Percentiles rank a stretch among this genome's conserved stretches.
These are phyloP conservation scores for Mactromeris polynyma DNA, from an alignment of 2,888 invertebrate species.

Conservation along the genomic window DNA sequence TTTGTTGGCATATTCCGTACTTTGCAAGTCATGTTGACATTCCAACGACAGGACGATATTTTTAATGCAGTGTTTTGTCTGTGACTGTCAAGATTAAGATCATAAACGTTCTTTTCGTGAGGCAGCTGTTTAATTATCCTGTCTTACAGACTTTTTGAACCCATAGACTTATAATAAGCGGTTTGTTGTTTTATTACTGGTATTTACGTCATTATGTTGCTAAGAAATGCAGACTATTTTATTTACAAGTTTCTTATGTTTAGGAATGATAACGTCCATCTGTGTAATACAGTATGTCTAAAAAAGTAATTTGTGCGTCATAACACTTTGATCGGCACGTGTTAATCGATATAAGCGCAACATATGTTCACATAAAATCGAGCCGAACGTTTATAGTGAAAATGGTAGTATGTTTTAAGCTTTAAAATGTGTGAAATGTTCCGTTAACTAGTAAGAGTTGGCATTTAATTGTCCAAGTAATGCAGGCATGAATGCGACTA, in stretches of 20 bases:
- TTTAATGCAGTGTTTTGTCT: too few relatives aligned
- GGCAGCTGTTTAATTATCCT: too few relatives aligned
- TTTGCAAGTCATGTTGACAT: too few relatives aligned
- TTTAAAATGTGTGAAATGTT: neutral
- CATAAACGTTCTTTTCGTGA: too few relatives aligned
- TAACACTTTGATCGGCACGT: neutral
- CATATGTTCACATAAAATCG: neutral
- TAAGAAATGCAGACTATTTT: slow-evolving; percentile 1
- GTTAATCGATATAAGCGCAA: neutral
- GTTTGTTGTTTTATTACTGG: neutral
- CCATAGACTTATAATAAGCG: too few relatives aligned
- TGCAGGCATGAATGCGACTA: too few relatives aligned
- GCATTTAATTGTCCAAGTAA: neutral
- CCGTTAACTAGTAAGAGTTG: neutral
- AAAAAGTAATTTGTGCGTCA: neutral
- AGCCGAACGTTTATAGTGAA: neutral
- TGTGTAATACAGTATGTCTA: neutral
- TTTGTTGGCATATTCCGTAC: too few relatives aligned
- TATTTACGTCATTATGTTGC: neutral
- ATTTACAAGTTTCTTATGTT: neutral
- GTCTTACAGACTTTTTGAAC: too few relatives aligned
- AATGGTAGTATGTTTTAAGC: neutral
- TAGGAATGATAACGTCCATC: neutral
- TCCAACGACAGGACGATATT: too few relatives aligned
- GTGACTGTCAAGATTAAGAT: too few relatives aligned